Percentiles rank a stretch among this genome's conserved stretches.
phyloP scores from a whole-genome alignment of 30 jellyfish, hydroid and myxozoan genomes.

The Catostylus mosaicus region DNA sequence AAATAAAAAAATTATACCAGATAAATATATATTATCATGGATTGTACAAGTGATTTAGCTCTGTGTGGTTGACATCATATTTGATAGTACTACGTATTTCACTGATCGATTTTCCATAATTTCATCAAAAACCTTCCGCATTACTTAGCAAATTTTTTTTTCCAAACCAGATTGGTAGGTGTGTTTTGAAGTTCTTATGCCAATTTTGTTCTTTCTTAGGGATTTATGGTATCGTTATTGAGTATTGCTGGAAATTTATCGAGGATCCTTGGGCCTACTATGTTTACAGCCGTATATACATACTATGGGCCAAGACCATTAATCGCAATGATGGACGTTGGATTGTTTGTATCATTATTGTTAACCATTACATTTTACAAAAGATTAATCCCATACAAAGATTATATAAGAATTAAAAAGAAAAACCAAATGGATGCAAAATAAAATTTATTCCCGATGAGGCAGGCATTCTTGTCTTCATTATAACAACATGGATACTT shows the following conservation, averaged over 20 bases:
- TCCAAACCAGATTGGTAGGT: background rate
- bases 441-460: too few species aligned
- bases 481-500: too few species aligned
- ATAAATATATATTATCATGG: too few species aligned
- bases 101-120: too few species aligned
- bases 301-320: slow-evolving; percentile 57
- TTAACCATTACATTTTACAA: slow-evolving; percentile 15
- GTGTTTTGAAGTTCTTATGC: background rate
- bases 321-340: slow-evolving; percentile 52
- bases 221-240: slow-evolving; percentile 37
- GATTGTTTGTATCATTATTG: slow-evolving; percentile 18
- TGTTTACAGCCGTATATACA: slow-evolving; percentile 32
- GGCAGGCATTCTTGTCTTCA: too few species aligned
- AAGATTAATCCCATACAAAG: slow-evolving; percentile 41
- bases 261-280: slow-evolving; percentile 60
- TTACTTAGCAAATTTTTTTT: too few species aligned
- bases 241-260: slow-evolving; percentile 54
- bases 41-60: too few species aligned
- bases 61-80: too few species aligned
- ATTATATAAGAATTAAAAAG: background rate
- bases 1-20: too few species aligned
- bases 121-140: too few species aligned
- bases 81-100: too few species aligned
- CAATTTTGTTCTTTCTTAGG: slow-evolving; percentile 14
- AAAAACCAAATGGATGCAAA: too few species aligned